Conservation (phyloP, 2,113 vertebrate genomes). For the Rhagologus leucostigma region DNA sequence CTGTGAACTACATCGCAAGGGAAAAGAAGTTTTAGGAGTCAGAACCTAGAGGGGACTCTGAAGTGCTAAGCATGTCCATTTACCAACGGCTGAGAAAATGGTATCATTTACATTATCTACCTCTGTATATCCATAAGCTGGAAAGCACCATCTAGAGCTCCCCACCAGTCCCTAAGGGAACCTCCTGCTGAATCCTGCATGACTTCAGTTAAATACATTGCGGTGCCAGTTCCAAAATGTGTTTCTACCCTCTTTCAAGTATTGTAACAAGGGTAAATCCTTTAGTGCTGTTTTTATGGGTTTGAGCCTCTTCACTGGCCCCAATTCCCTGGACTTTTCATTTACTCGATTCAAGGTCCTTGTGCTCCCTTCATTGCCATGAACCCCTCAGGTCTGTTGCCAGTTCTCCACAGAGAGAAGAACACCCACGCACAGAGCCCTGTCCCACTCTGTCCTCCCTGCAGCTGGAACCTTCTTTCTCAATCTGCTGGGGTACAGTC, state of each 20-base stretch:
- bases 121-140: background rate
- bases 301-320: background rate
- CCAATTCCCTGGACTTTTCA: background rate
- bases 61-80: background rate
- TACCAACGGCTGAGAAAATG: background rate
- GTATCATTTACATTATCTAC: background rate
- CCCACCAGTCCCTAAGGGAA: background rate
- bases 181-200: background rate
- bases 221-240: background rate
- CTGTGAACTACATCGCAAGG: conserved; percentile 81
- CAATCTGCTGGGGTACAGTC: background rate
- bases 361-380: background rate
- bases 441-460: background rate
- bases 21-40: background rate
- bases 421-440: background rate
- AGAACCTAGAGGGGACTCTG: background rate
- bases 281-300: background rate
- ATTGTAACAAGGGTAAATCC: background rate
- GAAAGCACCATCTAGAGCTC: background rate
- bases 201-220: background rate
- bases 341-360: background rate
- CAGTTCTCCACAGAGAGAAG: background rate
- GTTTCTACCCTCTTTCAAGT: background rate
- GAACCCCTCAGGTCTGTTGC: background rate
- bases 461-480: background rate